Conservation (phyloP, 1,140 invertebrate species). For the Gryllus bimaculatus region DNA sequence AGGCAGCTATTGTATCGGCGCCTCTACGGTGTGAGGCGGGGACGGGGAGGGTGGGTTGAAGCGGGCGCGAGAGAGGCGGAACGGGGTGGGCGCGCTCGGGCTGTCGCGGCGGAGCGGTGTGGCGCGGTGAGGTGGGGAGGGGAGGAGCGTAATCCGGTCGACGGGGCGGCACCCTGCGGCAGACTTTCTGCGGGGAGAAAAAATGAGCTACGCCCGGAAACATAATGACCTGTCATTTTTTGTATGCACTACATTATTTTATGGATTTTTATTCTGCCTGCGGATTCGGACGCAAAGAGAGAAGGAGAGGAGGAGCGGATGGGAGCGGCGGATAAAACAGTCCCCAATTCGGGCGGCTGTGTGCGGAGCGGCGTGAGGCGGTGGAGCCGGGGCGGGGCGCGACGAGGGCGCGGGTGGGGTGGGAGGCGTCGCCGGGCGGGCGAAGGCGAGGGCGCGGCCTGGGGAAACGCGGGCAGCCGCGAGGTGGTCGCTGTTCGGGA, state of each 20-base stretch:
- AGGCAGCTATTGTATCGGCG: background rate
- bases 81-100: background rate
- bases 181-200: background rate
- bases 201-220: background rate
- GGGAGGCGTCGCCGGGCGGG: no score
- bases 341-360: background rate
- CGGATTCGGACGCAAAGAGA: no score
- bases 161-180: background rate
- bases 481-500: background rate
- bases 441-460: no score
- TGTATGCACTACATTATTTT: background rate
- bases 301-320: no score
- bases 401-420: background rate
- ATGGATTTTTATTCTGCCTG: background rate
- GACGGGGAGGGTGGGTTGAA: background rate
- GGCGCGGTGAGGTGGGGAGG: background rate
- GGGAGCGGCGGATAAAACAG: no score
- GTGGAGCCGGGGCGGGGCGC: background rate
- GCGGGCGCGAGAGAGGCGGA: background rate
- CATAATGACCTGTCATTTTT: slow-evolving; percentile 1
- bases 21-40: no score
- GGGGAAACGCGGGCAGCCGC: no score
- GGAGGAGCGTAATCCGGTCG: background rate
- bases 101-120: background rate
- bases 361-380: background rate